These are phyloP conservation scores for Amiota communis DNA, from an alignment of 2,888 invertebrate species.

Conservation along the genomic window DNA sequence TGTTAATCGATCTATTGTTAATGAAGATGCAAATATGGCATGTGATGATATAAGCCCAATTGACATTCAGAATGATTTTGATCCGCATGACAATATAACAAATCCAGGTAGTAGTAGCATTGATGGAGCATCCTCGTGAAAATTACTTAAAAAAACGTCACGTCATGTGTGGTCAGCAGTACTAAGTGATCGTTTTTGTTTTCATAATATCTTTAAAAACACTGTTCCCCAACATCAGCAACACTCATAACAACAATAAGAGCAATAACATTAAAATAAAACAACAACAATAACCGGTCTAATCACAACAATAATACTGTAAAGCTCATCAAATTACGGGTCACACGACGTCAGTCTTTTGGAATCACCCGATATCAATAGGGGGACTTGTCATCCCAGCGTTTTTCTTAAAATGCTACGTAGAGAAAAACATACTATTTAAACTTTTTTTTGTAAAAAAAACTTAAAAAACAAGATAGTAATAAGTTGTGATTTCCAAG, in stretches of 20 bases:
- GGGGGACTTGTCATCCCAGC: background rate
- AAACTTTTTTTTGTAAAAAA: no score
- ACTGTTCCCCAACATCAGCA: conserved; percentile 50
- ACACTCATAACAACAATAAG: conserved; percentile 8
- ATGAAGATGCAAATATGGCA: conserved; percentile 17
- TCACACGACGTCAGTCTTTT: background rate
- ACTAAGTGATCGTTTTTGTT: conserved; percentile 56
- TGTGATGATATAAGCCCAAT: background rate
- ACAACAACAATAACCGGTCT: background rate
- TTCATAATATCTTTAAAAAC: conserved; percentile 61
- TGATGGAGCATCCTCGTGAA: conserved; percentile 63
- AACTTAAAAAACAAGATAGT: no score
- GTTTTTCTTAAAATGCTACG: background rate
- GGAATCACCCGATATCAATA: background rate
- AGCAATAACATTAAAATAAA: background rate
- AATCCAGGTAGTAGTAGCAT: conserved; percentile 40
- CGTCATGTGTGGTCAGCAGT: conserved; percentile 49
- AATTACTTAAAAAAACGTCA: conserved; percentile 63
- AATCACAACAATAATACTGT: background rate
- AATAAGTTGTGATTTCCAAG: no score
- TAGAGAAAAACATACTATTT: background rate
- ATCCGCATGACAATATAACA: background rate
- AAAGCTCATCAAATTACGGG: background rate
- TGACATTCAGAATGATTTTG: no score
- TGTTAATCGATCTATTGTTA: background rate